Evolutionary conservation across 2,113 vertebrate species (phyloP), one percentile per base, ranked within the genome.

Genomic region (Lathamus discolor): DNA sequence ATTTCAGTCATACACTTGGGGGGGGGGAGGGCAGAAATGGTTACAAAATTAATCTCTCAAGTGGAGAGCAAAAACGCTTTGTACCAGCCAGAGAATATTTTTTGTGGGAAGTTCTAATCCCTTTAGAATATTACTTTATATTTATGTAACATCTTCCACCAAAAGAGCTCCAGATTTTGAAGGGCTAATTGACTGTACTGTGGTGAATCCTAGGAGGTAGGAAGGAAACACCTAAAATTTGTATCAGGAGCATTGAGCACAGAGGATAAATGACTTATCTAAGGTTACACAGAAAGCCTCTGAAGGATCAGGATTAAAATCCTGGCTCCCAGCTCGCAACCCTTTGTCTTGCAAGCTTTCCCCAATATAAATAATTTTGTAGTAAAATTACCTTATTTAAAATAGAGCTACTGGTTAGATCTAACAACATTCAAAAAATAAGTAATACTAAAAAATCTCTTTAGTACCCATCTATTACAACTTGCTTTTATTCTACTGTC

Each of bases 401-500:
- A 83, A 67, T 63, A 10, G 8, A 69, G 20, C 64, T 88, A 61
- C 5, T 29, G 20, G 27, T 95, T 77, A 86, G 33, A 11, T 81
- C 12, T 78, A 74, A 28, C 48, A 16, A 35, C 19, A 81, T 61
- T 75, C 61, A 27, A 28, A 51, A 93, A 91, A 16, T 5, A 33
- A 85, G 29, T 85, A 66, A 33, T 44, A 37, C 35, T 43, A 77
- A 48, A 37, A 62, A 61, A 80, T 83, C 39, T 86, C 39, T 88
- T 88, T 55, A 48, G 13, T 68, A 88, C 25, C 44, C 18, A 35
- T 72, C 43, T 84, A 68, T 59, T 70, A 17, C 33, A 96, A 28
- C 64, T 90, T 91, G 28, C 37, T 91, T 95, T 81, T 93, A 88
- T 86, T 96, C 46, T 87, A 1, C 72, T 95, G 76, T 95, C 82